A percentile compares a stretch with the other conserved stretches of the same genome.
Conservation (phyloP, 2,888 invertebrate species). For the Drepanosiphum platanoidis region DNA sequence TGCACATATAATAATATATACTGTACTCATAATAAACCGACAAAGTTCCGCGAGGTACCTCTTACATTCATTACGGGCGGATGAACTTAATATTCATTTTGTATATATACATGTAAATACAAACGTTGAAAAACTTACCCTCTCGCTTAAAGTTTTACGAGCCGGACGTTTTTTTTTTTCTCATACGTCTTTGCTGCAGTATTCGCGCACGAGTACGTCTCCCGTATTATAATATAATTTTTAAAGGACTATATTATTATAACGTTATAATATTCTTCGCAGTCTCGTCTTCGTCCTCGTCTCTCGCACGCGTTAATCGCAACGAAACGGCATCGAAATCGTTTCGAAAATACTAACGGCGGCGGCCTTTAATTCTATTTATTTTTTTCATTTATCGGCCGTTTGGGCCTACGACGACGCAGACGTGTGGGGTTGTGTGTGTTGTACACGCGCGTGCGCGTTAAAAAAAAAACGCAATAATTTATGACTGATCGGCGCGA, state of each 20-base stretch:
- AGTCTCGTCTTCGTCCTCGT: background rate
- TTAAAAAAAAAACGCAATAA: background rate
- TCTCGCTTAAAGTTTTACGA: constrained; percentile 2
- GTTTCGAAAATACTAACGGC: background rate
- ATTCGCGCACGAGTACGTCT: too few relatives aligned
- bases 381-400: background rate
- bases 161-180: background rate
- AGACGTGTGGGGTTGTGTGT: background rate
- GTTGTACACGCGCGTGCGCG: too few relatives aligned
- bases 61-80: background rate
- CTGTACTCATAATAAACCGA: too few relatives aligned
- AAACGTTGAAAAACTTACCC: background rate
- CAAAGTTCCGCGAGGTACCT: background rate
- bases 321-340: background rate
- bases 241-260: too few relatives aligned
- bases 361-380: too few relatives aligned
- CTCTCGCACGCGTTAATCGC: background rate
- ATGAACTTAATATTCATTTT: too few relatives aligned
- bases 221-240: background rate
- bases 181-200: background rate
- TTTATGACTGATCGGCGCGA: background rate
- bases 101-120: constrained; percentile 6
- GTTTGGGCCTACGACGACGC: background rate
- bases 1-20: too few relatives aligned
- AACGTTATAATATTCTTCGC: background rate